Evolutionary conservation across 2,113 vertebrate species (phyloP).

Genomic region (Limanda limanda): DNA sequence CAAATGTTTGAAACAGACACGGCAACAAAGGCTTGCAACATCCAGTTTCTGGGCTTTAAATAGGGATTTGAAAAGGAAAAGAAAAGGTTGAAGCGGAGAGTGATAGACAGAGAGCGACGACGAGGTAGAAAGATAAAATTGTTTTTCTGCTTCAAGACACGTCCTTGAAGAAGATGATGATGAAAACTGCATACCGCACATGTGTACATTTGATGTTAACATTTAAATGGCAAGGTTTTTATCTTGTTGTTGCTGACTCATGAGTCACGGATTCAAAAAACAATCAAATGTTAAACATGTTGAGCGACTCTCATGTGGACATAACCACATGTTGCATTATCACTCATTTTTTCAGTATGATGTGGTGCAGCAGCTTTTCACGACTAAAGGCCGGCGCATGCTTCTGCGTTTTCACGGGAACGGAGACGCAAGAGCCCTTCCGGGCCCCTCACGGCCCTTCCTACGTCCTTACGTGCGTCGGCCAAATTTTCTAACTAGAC

Average conservation of each 20-base stretch:
- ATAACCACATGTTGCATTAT: conserved; percentile 9
- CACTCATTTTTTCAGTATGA: background rate
- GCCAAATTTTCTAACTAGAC: no score
- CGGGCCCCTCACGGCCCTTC: no score
- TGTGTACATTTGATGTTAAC: conserved; percentile 43
- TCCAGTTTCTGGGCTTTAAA: conserved; percentile 66
- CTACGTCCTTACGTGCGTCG: no score
- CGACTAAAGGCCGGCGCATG: no score
- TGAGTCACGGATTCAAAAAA: background rate
- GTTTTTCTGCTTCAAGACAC: background rate
- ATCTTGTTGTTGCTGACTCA: background rate
- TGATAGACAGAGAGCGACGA: background rate
- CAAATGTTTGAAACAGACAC: conserved; percentile 72
- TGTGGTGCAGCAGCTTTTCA: no score
- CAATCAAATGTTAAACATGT: background rate
- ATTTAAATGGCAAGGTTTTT: conserved; percentile 37
- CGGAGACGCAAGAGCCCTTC: no score
- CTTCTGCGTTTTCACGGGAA: no score
- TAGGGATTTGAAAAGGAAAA: conserved; percentile 39
- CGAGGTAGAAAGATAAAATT: conserved; percentile 9
- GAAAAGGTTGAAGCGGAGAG: background rate
- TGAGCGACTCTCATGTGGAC: background rate
- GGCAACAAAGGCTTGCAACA: conserved; percentile 72
- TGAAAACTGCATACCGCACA: conserved; percentile 20
- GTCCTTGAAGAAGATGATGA: conserved; percentile 53